Evolutionary conservation across 1,140 invertebrate species (phyloP), one percentile per base, ranked within the genome.

Genomic region (Drosophila cardini): DNA sequence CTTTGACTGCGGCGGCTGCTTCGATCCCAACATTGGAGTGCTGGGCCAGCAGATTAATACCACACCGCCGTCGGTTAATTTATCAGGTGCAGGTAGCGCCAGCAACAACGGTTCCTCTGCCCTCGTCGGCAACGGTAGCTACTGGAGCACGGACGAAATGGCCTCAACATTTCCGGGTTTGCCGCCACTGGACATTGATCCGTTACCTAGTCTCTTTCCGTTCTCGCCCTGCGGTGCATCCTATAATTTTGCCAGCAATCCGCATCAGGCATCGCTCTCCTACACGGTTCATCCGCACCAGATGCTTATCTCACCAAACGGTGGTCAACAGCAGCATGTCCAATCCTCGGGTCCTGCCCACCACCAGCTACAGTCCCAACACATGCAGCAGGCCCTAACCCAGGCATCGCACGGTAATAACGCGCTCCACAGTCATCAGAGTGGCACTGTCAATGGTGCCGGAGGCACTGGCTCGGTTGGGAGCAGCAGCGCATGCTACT

Each of bases 101-200:
- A 73, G 43, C 32, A 72, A 65, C 9, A 64, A 63, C 52, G 46
- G 42, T 10, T 57, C 34, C 15, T 38, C 60, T 8, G 21, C 21
- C 21, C 38, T 63, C 4, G 46, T n/a, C 34, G 72, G 70, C 43
- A 72, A 69, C 73, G 40, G 64, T 8, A 92, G 91, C 82, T 94
- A 94, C 78, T 96, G 95, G 94, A 94, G 94, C 79, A 93, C 93
- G 38, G 96, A 96, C 92, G 96, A 96, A 81, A 96, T 96, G 96
- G 95, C 95, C 30, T 96, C 96, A 16, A 91, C 91, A 32, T 96
- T 97, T 92, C 84, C 91, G n/a, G 95, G 96, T 1, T 90, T 96
- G 48, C 95, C 95, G 42, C 94, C 96, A 2, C 92, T 97, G 48
- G 96, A 97, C 78, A 92, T 96, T 76, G 96, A 96, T 80, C 96